Evolutionary conservation across 2,797 vertebrate species (phyloP), one percentile per base, ranked within the genome.

Genomic region (Myripristis murdjan): DNA sequence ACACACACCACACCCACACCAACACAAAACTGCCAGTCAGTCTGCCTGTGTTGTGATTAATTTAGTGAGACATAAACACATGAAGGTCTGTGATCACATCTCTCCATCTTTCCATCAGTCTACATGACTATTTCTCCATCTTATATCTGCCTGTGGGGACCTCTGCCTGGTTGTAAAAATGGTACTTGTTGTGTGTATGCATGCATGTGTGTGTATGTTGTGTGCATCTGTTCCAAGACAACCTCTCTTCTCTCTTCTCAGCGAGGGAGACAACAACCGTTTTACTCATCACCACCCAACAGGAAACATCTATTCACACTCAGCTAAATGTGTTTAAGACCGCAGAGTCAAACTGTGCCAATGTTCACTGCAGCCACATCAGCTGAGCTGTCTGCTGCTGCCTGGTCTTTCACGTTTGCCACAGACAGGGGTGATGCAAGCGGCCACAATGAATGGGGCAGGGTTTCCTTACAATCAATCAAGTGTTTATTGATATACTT

Each of bases 51-150:
- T 58, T 64, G 66, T 87, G 83, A 87, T 78, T 74, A 87, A 86
- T 79, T 65, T 72, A 79, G 9, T 82, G 81, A 87, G 63, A 79
- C 77, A 88, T 66, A 64, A 81, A 80, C 81, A 77, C 81, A 81
- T 77, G 81, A 52, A 76, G 46, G 70, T 67, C 55, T 44, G 69
- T 75, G 73, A 84, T 53, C 71, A 82, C 69, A 64, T 77, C 35
- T 73, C 76, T 71, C 69, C 69, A 65, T 76, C 33, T 73, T 73
- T 71, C 69, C 77, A 47, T 55, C 39, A 37, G 60, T 60, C 54
- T 75, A 33, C 35, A 26, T 77, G 70, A 81, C 78, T 81, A 69
- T 75, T 70, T 64, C 48, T 58, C 8, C 37, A 67, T 57, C 26
- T 77, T 78, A 47, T 64, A 57, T 82, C 54, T 44, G 43, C 61